Base-by-base conservation (phyloP, 2,113 vertebrate genomes). In the Platysteira castanea region DNA sequence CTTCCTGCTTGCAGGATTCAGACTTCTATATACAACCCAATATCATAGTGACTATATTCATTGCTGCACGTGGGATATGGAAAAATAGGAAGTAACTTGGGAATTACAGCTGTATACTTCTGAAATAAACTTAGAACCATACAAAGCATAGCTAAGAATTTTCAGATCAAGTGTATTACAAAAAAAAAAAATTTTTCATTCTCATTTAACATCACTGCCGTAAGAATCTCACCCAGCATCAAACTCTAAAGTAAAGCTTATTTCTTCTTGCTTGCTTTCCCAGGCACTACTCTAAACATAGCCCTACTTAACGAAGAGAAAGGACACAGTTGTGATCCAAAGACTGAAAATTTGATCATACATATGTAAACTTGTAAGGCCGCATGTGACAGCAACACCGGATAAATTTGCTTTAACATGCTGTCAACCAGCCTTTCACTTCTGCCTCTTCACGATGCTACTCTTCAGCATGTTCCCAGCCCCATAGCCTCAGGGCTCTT, bases 401-500 rank as follows among this genome's bases (percentile, higher is more conserved):
- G 64, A 73, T 81, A 68, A 91, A 95, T 95, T 14, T 88, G 87
- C 73, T 90, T 93, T 84, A 96, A 90, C 92, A 94, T 93, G 86
- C 86, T 96, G 93, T 95, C 92, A 96, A 91, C 6, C 76, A 93
- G 83, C 85, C 76, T 94, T 96, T 96, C 92, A 91, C 74, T 96
- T 77, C 44, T 87, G 85, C 86, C 79, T 89, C 83, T 86, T 90
- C 60, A 59, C n/a, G 67, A n/a, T 24, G 49, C 73, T 81, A 39
- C 64, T 93, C 93, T 96, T 85, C 83, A 94, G 63, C 47, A 30
- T 74, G 71, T 93, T 95, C 67, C 60, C 82, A 90, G 87, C 50
- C 90, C 85, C 79, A 60, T 18, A 93, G 90, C 90, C 93, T 80
- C 79, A 70, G 83, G 92, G 87, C 85, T 83, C 64, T 59, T 30